Conservation (phyloP, 2,888 invertebrate genomes). For the Apocheima hispidaria region DNA sequence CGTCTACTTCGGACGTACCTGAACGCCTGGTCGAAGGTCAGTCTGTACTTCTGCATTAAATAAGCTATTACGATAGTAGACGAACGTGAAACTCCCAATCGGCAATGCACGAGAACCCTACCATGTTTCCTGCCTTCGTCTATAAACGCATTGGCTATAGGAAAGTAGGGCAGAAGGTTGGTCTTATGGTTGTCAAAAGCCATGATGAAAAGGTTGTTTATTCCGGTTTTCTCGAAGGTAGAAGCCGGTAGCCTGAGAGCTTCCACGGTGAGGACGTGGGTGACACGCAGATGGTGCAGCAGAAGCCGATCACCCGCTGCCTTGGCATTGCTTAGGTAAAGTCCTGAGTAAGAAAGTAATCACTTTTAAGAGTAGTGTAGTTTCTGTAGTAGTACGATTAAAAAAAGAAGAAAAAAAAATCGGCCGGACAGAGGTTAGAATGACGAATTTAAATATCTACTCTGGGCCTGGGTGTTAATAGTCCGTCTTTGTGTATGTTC, state of each 20-base stretch:
- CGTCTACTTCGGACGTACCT: slow-evolving; percentile 93
- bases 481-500: too few relatives aligned
- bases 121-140: slow-evolving; percentile 87
- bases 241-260: slow-evolving; percentile 71
- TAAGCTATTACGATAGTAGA: slow-evolving; percentile 98
- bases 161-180: slow-evolving; percentile 78
- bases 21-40: slow-evolving; percentile 95
- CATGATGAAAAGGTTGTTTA: slow-evolving; percentile 78
- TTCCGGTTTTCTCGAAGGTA: slow-evolving; percentile 66
- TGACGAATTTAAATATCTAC: too few relatives aligned
- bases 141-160: slow-evolving; percentile 79
- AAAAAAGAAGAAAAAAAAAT: too few relatives aligned
- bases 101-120: slow-evolving; percentile 96
- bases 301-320: slow-evolving; percentile 71
- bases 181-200: slow-evolving; percentile 77
- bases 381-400: too few relatives aligned
- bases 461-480: too few relatives aligned
- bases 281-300: slow-evolving; percentile 72
- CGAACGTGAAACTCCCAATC: slow-evolving; percentile 97
- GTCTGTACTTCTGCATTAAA: slow-evolving; percentile 94
- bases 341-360: slow-evolving; percentile 52
- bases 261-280: slow-evolving; percentile 80
- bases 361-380: too few relatives aligned
- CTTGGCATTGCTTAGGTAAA: slow-evolving; percentile 78
- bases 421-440: too few relatives aligned